Percentiles rank a stretch among this genome's conserved stretches.
Evolutionary conservation across 1,140 invertebrate species (phyloP).

Genomic region (Oryzaephilus surinamensis): DNA sequence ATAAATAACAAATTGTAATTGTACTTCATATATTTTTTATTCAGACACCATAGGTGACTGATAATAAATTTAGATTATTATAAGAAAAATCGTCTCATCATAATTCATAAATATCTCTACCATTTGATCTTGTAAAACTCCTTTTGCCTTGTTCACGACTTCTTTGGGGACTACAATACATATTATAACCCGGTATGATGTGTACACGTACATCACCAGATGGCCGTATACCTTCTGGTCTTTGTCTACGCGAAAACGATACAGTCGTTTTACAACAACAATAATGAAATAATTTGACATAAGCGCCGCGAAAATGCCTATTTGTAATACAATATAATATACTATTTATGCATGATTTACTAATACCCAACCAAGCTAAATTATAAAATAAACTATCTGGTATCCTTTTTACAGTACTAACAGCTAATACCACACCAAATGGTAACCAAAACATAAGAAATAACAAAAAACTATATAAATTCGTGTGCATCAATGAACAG

Average conservation of each 20-base stretch:
- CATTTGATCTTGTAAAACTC: constrained; percentile 22
- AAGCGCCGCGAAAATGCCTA: constrained; percentile 61
- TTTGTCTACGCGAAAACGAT: constrained; percentile 52
- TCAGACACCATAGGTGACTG: background rate
- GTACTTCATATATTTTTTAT: background rate
- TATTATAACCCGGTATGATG: constrained; percentile 63
- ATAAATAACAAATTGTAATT: background rate
- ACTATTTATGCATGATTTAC: constrained; percentile 57
- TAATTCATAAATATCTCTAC: constrained; percentile 49
- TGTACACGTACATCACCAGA: constrained; percentile 62
- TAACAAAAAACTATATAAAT: constrained; percentile 53
- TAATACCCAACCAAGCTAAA: constrained; percentile 55
- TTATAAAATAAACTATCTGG: constrained; percentile 48
- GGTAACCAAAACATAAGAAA: constrained; percentile 61
- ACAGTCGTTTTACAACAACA: constrained; percentile 74
- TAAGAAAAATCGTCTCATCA: constrained; percentile 33
- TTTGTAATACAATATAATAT: constrained; percentile 56
- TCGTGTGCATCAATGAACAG: constrained; percentile 50
- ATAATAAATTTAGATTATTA: constrained; percentile 16
- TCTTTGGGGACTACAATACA: constrained; percentile 51
- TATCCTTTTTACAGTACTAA: constrained; percentile 41
- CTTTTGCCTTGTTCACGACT: constrained; percentile 35
- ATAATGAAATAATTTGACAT: constrained; percentile 67
- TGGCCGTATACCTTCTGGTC: constrained; percentile 45
- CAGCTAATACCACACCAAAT: constrained; percentile 44